Conservation (phyloP, 2,797 vertebrate genomes). For the Amblyraja radiata region DNA sequence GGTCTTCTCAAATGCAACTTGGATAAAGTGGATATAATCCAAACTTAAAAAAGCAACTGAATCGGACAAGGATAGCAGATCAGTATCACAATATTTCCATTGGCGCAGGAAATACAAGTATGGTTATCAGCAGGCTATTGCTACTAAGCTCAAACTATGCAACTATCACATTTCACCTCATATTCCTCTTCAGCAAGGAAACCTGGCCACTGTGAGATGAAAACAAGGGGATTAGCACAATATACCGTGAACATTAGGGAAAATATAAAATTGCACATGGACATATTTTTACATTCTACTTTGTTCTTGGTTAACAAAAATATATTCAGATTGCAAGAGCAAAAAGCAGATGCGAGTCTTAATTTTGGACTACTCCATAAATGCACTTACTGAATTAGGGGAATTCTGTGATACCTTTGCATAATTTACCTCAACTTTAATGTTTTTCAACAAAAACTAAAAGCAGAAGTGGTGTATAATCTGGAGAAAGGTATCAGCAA, state of each 20-base stretch:
- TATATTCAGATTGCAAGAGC: neutral
- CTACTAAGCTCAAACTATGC: slow-evolving; percentile 18
- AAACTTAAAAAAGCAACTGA: slow-evolving; percentile 43
- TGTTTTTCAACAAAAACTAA: neutral
- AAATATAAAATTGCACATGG: neutral
- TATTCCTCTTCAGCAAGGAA: slow-evolving; percentile 70
- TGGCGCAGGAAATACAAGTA: neutral
- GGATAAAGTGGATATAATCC: slow-evolving; percentile 42
- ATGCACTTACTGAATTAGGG: neutral
- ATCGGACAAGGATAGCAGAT: neutral
- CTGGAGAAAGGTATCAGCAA: neutral
- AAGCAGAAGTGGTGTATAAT: neutral
- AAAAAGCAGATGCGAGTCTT: neutral
- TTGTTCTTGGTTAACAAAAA: neutral
- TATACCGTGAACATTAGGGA: neutral
- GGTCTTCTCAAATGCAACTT: neutral
- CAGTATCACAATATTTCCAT: slow-evolving; percentile 7
- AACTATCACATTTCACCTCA: slow-evolving; percentile 61
- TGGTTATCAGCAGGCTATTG: slow-evolving; percentile 6
- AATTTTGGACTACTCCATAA: neutral
- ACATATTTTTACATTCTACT: neutral
- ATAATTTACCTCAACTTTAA: neutral
- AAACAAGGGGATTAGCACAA: slow-evolving; percentile 52
- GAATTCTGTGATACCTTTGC: neutral
- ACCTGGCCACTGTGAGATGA: slow-evolving; percentile 69